Conservation (phyloP, 2,888 invertebrate genomes). For the Biston betularia region DNA sequence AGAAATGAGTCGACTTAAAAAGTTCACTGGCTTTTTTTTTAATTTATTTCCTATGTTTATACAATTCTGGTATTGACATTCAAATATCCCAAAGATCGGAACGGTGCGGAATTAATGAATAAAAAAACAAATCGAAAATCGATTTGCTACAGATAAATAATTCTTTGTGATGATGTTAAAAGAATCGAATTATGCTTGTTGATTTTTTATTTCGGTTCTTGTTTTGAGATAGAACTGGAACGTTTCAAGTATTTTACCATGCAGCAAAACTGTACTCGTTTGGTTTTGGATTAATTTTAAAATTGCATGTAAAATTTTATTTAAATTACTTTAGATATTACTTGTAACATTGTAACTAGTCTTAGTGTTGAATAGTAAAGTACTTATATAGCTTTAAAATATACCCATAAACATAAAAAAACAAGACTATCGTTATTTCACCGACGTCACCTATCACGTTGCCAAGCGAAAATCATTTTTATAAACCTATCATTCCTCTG, state of each 20-base stretch:
- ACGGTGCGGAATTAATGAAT: neutral
- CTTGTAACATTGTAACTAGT: too few relatives aligned
- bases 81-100: too few relatives aligned
- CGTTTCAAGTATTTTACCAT: too few relatives aligned
- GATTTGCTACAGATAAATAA: neutral
- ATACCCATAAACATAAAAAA: neutral
- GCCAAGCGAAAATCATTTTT: slow-evolving; percentile 34
- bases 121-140: neutral
- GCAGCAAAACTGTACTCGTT: too few relatives aligned
- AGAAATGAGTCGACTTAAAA: neutral
- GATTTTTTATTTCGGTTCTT: neutral
- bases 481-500: slow-evolving; percentile 29
- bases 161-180: neutral
- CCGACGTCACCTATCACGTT: slow-evolving; percentile 10
- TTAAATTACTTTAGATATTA: too few relatives aligned
- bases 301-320: too few relatives aligned
- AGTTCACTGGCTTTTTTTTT: neutral
- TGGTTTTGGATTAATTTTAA: too few relatives aligned
- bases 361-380: too few relatives aligned
- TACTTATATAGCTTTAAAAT: neutral
- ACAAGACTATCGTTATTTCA: slow-evolving; percentile 17
- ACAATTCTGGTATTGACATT: too few relatives aligned
- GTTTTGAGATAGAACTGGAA: too few relatives aligned
- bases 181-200: neutral
- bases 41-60: too few relatives aligned